Evolutionary conservation across 1,140 invertebrate genomes (phyloP).

Genomic region (Sycobia sp.): DNA sequence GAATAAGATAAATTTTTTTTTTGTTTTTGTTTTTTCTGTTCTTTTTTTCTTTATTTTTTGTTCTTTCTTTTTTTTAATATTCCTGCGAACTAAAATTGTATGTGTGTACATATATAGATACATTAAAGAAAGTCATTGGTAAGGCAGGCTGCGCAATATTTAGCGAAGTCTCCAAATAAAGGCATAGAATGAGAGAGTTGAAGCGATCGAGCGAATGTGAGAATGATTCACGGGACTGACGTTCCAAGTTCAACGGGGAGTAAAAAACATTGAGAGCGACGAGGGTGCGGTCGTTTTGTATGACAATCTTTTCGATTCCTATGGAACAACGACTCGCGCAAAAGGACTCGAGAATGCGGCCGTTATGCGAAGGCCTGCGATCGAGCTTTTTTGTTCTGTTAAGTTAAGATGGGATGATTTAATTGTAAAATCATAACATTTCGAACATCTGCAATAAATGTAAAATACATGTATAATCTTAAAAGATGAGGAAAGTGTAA

Average conservation of each 20-base stretch:
- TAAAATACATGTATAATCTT: slow-evolving; percentile 58
- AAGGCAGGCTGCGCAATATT: background rate
- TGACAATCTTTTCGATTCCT: slow-evolving; percentile 32
- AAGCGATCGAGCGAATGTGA: background rate
- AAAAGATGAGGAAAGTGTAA: slow-evolving; percentile 24
- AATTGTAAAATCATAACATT: slow-evolving; percentile 49
- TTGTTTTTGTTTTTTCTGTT: background rate
- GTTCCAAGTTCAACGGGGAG: too few relatives aligned
- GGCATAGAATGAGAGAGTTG: background rate
- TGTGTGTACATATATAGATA: slow-evolving; percentile 17
- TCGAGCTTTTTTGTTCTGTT: slow-evolving; percentile 9
- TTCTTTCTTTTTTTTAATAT: background rate
- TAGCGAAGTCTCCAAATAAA: slow-evolving; percentile 7
- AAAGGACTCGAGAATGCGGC: slow-evolving; percentile 34
- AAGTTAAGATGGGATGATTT: slow-evolving; percentile 30
- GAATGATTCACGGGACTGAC: background rate
- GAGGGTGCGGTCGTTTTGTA: background rate
- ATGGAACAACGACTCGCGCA: slow-evolving; percentile 33
- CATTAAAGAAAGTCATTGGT: too few relatives aligned
- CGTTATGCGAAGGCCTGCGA: slow-evolving; percentile 3
- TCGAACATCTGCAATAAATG: slow-evolving; percentile 54
- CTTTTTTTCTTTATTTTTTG: background rate
- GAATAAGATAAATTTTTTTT: slow-evolving; percentile 16
- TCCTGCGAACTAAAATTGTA: slow-evolving; percentile 10
- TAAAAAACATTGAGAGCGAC: background rate